These are phyloP conservation scores for Diplosoma virens DNA, from an alignment of 23 tunicate species.

Conservation along the genomic window DNA sequence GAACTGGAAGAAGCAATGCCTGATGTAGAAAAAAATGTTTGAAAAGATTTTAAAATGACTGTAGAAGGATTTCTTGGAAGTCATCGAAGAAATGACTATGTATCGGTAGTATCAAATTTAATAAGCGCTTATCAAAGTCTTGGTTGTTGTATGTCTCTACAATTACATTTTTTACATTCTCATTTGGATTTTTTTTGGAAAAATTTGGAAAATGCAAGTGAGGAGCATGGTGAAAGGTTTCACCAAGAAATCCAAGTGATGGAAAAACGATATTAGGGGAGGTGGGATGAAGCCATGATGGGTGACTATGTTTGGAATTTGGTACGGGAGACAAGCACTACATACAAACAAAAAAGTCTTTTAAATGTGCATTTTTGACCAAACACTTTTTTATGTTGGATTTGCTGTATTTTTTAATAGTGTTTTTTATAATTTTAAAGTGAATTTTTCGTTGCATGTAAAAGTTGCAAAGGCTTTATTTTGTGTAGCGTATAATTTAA, in stretches of 20 bases:
- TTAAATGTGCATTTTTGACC: slow-evolving; percentile 16
- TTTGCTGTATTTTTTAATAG: background rate
- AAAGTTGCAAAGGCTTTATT: too few relatives aligned
- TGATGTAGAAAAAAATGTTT: slow-evolving; percentile 3
- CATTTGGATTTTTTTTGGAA: slow-evolving; percentile 14
- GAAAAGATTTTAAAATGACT: slow-evolving; percentile 13
- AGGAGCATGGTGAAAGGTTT: slow-evolving; percentile 19
- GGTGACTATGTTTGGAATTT: slow-evolving; percentile 11
- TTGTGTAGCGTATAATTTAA: too few relatives aligned
- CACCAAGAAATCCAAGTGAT: slow-evolving; percentile 20
- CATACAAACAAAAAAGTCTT: slow-evolving; percentile 11
- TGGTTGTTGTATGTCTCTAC: slow-evolving; percentile 14
- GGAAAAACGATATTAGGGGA: slow-evolving; percentile 21
- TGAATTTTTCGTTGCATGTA: too few relatives aligned
- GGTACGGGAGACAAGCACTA: slow-evolving; percentile 7
- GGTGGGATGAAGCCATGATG: slow-evolving; percentile 27
- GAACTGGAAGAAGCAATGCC: slow-evolving; percentile 11
- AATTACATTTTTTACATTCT: slow-evolving; percentile 19
- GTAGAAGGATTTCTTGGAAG: slow-evolving; percentile 25
- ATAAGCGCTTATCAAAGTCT: background rate
- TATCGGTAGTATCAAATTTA: slow-evolving; percentile 13
- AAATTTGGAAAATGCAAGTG: slow-evolving; percentile 12
- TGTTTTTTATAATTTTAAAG: background rate
- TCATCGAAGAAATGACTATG: slow-evolving; percentile 1
- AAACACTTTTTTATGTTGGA: background rate